A percentile compares a stretch with the other conserved stretches of the same genome.
phyloP scores from a whole-genome alignment of 1,140 invertebrate genomes.

The Oryzaephilus surinamensis region DNA sequence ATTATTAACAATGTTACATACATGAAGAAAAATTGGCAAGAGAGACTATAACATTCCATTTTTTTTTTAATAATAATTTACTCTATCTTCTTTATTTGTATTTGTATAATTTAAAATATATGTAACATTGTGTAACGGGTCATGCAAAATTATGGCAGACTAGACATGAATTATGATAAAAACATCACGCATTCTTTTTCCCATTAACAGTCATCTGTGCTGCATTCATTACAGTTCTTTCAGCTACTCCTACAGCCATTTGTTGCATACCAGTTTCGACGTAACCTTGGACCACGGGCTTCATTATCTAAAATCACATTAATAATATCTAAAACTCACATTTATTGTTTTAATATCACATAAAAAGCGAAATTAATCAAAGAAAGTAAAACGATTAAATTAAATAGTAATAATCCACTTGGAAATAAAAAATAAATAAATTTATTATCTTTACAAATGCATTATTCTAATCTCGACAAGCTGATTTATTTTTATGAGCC shows the following conservation, averaged over 20 bases:
- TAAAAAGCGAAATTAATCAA: no score
- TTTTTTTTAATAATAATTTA: slow-evolving; percentile 14
- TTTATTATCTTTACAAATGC: no score
- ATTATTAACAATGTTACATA: slow-evolving; percentile 21
- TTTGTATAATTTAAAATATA: slow-evolving; percentile 8
- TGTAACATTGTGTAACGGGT: slow-evolving; percentile 14
- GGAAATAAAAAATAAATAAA: no score
- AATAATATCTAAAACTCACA: no score
- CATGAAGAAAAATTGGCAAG: slow-evolving; percentile 14
- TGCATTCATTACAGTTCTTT: slow-evolving; percentile 46
- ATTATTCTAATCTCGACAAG: no score
- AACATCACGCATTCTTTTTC: slow-evolving; percentile 26
- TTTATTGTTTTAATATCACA: no score
- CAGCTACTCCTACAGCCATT: slow-evolving; percentile 61
- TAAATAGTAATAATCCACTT: no score
- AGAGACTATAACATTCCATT: no score
- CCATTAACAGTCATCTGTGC: slow-evolving; percentile 22
- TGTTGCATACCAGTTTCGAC: slow-evolving; percentile 68
- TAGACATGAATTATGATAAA: slow-evolving; percentile 6
- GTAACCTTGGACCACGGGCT: slow-evolving; percentile 64
- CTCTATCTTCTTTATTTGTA: slow-evolving; percentile 8
- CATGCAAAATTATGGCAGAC: slow-evolving; percentile 14
- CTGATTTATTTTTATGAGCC: no score
- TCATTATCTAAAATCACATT: slow-evolving; percentile 56
- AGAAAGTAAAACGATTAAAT: no score